Evolutionary conservation across 2,113 vertebrate species (phyloP).

Genomic region (Pica pica): DNA sequence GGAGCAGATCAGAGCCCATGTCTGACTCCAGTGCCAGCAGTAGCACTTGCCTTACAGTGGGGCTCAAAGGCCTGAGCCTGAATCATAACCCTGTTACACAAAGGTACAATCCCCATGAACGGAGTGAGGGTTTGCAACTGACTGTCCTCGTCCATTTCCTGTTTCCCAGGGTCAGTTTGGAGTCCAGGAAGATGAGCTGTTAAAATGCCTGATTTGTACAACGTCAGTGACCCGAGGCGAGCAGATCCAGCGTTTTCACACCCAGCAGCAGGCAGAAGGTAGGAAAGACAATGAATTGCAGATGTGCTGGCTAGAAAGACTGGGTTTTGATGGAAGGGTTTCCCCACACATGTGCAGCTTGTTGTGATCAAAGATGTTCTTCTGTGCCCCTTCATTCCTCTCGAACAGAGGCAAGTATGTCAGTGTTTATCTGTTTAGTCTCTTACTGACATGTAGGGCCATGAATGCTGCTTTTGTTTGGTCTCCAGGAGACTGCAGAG

Average conservation of each 20-base stretch:
- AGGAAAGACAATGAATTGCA: not conserved
- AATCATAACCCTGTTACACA: not conserved
- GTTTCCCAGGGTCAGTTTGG: slow-evolving; percentile 75
- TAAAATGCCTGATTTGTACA: slow-evolving; percentile 72
- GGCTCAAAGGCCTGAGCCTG: not conserved
- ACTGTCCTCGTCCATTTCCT: not conserved
- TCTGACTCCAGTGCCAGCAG: not conserved
- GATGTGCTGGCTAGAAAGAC: not conserved
- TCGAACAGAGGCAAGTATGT: not conserved
- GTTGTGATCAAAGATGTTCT: not conserved
- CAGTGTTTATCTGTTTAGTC: not conserved
- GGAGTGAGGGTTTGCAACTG: not conserved
- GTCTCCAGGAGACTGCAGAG: not conserved
- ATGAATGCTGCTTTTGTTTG: slow-evolving; percentile 29
- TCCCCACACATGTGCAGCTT: not conserved
- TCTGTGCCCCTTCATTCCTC: not conserved
- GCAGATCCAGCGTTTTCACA: slow-evolving; percentile 74
- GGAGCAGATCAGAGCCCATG: fast-evolving
- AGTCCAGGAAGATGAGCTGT: slow-evolving; percentile 73
- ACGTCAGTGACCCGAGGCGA: slow-evolving; percentile 71
- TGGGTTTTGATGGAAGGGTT: not conserved
- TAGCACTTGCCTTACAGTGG: not conserved
- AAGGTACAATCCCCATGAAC: fast-evolving
- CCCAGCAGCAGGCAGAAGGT: slow-evolving; percentile 79
- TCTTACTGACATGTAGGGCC: not conserved